Evolutionary conservation across 2,797 vertebrate species (phyloP), one percentile per base, ranked within the genome.

Genomic region (Platyrinchus mystaceus): DNA sequence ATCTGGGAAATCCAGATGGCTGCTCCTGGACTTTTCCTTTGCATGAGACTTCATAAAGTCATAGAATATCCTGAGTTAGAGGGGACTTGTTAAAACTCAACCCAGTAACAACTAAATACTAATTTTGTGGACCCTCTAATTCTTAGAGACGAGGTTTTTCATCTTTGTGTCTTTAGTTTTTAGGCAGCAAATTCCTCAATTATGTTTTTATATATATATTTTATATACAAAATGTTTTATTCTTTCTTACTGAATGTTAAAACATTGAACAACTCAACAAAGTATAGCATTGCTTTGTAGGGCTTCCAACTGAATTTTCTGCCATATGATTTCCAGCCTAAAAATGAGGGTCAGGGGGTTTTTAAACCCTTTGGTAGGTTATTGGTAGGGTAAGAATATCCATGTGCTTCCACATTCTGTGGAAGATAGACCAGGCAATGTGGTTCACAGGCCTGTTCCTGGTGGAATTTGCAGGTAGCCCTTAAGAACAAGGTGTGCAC

Each of bases 341-440:
- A 22, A 84, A 84, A n/a, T 21, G 47, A 63, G 43, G 19, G 28
- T 8, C 26, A 15, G 64, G 20, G n/a, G 3, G 0, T 1, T 7
- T 9, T 78, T 55, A 24, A 49, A 53, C 44, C 39, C 6, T 67
- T n/a, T 52, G 55, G n/a, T 13, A 1, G n/a, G 7, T 27, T 8
- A 15, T 46, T 11, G 5, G 24, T 14, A 15, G 10, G 46, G 6
- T 10, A 1, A 18, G 58, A 28, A 16, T 44, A 17, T 11, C 17
- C 26, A 0, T 2, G 6, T n/a, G 7, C 47, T 58, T 34, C 22
- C 8, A 4, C 14, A 19, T 1, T 28, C 52, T 14, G 2, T 49
- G 70, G 66, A 12, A 24, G 20, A 5, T 6, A 1, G 22, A 36
- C 28, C 37, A 24, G 59, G 34, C 32, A 7, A 0, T 0, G 2